These are phyloP conservation scores for Empidonax alnorum DNA, from an alignment of 2,113 vertebrate species.

Conservation along the genomic window DNA sequence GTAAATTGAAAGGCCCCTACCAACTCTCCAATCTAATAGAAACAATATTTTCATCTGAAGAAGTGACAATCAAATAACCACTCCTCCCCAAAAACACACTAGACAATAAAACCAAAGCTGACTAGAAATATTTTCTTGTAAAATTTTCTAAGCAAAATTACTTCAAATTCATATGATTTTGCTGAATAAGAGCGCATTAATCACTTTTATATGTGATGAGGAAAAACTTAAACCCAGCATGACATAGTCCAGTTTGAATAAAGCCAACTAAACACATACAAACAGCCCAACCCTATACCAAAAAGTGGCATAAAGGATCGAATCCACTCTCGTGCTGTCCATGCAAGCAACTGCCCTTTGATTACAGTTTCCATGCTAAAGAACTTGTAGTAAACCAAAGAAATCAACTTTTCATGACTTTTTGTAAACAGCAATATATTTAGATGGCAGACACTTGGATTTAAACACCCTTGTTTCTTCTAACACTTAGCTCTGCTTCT, in stretches of 20 bases:
- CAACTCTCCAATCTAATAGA: not conserved
- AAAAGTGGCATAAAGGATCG: not conserved
- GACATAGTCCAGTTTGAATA: not conserved
- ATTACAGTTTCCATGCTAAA: not conserved
- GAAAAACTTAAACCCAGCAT: not conserved
- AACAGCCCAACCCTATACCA: not conserved
- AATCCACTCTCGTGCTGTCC: not conserved
- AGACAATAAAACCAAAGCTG: not conserved
- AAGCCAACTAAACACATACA: rapidly evolving
- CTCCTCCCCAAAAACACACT: not conserved
- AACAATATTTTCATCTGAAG: not conserved
- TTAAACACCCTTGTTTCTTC: not conserved
- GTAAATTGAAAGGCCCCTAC: not conserved
- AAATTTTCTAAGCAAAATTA: not conserved
- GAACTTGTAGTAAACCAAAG: not conserved
- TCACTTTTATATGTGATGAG: not conserved
- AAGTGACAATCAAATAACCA: not conserved
- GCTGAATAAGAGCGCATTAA: not conserved
- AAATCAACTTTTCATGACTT: not conserved
- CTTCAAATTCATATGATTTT: not conserved
- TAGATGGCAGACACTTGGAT: not conserved
- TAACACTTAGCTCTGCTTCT: not conserved
- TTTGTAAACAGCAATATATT: not conserved
- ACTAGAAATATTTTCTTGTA: not conserved
- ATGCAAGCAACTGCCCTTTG: not conserved